A percentile compares a stretch with the other conserved stretches of the same genome.
These are phyloP conservation scores for Eriosoma lanigerum DNA, from an alignment of 1,140 invertebrate species.

Conservation along the genomic window DNA sequence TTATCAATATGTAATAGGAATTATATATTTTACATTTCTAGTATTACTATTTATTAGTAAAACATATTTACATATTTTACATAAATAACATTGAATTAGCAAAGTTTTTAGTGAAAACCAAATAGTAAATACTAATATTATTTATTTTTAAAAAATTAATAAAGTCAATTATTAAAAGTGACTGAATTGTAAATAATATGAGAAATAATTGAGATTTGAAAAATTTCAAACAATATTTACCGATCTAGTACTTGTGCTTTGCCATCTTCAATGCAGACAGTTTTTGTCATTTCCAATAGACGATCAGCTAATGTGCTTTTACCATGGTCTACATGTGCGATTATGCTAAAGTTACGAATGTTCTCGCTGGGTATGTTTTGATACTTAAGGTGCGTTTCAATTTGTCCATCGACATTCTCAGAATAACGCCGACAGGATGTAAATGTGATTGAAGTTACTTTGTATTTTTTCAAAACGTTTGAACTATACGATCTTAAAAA, in stretches of 20 bases:
- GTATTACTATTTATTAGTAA: no score
- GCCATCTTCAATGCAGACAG: slow-evolving; percentile 69
- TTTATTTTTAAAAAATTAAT: no score
- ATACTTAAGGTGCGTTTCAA: slow-evolving; percentile 15
- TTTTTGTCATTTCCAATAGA: slow-evolving; percentile 85
- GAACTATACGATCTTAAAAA: neutral
- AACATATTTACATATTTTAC: no score
- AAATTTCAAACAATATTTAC: slow-evolving; percentile 43
- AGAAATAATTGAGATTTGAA: no score
- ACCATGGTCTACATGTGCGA: slow-evolving; percentile 97
- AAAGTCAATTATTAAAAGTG: no score
- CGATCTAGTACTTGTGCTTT: slow-evolving; percentile 85
- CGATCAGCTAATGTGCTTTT: slow-evolving; percentile 95
- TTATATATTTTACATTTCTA: no score
- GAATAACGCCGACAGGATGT: neutral
- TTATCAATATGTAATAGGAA: no score
- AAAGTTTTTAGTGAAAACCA: no score
- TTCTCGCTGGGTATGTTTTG: slow-evolving; percentile 65
- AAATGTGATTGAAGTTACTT: neutral
- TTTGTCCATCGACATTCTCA: neutral
- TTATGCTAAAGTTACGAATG: slow-evolving; percentile 93
- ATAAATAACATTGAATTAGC: no score
- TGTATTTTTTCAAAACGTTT: neutral
- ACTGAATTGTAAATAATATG: no score
- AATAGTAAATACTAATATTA: no score